These are phyloP conservation scores for Spermophilus dauricus DNA, from an alignment of 2,113 vertebrate species.

Conservation along the genomic window DNA sequence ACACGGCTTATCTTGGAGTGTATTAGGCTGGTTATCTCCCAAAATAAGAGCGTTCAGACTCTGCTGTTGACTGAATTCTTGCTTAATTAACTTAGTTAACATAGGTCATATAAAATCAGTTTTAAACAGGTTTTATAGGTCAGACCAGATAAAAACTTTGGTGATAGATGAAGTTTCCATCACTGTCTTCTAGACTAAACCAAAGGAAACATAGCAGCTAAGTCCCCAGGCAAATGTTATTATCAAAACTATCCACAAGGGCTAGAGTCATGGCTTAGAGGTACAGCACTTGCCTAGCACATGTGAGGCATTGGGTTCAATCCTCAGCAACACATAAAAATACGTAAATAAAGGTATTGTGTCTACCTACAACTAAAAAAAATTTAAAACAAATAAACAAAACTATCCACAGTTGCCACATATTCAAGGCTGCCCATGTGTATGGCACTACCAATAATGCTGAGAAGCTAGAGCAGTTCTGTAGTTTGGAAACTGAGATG, in stretches of 20 bases:
- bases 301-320: too few relatives aligned
- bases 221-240: neutral
- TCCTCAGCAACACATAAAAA: too few relatives aligned
- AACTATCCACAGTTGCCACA: neutral
- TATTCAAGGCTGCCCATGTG: neutral
- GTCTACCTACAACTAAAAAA: too few relatives aligned
- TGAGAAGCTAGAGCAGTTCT: neutral
- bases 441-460: neutral
- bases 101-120: neutral
- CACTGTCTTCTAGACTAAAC: neutral
- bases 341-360: too few relatives aligned
- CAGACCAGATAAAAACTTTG: neutral
- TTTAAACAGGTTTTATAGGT: neutral
- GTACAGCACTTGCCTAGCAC: too few relatives aligned
- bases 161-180: neutral
- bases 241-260: neutral
- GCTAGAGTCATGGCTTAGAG: too few relatives aligned
- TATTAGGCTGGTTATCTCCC: neutral
- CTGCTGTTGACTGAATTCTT: constrained; percentile 19
- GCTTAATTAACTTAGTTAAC: constrained; percentile 11
- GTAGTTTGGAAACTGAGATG: neutral
- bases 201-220: neutral
- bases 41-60: neutral
- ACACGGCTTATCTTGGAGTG: neutral
- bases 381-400: neutral